These are phyloP conservation scores for Mesorhabditis spiculigera DNA, from an alignment of 2,888 invertebrate species.

Conservation along the genomic window DNA sequence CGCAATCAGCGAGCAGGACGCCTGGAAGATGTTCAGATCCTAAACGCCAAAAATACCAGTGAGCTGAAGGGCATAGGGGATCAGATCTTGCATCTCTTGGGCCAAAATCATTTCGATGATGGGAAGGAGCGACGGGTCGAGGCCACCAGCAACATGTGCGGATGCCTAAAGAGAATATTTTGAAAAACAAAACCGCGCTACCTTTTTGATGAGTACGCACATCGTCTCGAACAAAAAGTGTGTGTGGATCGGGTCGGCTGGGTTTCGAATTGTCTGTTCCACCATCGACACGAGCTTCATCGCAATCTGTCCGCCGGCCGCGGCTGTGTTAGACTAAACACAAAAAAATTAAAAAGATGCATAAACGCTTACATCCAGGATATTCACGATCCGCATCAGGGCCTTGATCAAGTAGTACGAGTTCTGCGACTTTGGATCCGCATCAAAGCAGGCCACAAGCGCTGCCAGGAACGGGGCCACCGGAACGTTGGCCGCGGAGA, in stretches of 20 bases:
- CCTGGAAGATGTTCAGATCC: conserved; percentile 15
- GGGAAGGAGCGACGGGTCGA: conserved; percentile 84
- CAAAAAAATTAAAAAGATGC: not conserved
- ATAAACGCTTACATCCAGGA: conserved; percentile 39
- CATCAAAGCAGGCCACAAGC: conserved; percentile 74
- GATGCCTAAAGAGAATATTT: conserved; percentile 33
- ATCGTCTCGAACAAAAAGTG: conserved; percentile 95
- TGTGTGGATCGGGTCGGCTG: conserved; percentile 94
- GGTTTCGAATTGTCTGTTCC: conserved; percentile 47
- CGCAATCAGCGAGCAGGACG: conserved; percentile 29
- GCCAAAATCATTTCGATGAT: conserved; percentile 90
- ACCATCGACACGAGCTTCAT: conserved; percentile 37
- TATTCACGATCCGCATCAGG: conserved; percentile 58
- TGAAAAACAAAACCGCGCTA: conserved; percentile 8
- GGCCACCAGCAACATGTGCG: conserved; percentile 35
- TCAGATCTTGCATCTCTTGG: conserved; percentile 84
- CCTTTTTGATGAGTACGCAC: conserved; percentile 68
- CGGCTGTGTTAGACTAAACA: conserved; percentile 34
- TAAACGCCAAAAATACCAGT: conserved; percentile 23
- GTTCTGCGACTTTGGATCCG: conserved; percentile 71
- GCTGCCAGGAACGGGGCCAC: conserved; percentile 74
- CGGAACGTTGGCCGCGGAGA: conserved; percentile 68
- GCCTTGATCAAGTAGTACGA: conserved; percentile 98
- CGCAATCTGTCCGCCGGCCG: conserved; percentile 42
- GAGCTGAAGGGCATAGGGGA: conserved; percentile 97